These are phyloP conservation scores for Catocala fraxini DNA, from an alignment of 2,888 invertebrate species.

Conservation along the genomic window DNA sequence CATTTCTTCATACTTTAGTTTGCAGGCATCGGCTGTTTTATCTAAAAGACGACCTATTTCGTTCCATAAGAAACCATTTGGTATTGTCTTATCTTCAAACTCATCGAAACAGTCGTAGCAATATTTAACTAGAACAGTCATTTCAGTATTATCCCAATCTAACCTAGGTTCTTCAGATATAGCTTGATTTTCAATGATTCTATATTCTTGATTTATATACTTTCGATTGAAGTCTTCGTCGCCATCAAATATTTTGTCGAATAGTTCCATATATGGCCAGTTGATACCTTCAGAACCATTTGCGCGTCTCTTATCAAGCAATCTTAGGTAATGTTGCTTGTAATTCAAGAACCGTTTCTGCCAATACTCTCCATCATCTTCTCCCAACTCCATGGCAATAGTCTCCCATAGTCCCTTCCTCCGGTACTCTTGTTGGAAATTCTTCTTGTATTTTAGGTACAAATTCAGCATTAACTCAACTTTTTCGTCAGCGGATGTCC, in stretches of 20 bases:
- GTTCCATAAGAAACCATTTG: slow-evolving; percentile 78
- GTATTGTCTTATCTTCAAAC: slow-evolving; percentile 76
- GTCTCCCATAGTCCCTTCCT: slow-evolving; percentile 74
- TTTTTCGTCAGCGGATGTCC: slow-evolving; percentile 59
- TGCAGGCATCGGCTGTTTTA: slow-evolving; percentile 69
- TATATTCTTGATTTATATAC: slow-evolving; percentile 44
- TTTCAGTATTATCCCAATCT: slow-evolving; percentile 72
- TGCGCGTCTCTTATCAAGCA: slow-evolving; percentile 66
- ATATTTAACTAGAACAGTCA: slow-evolving; percentile 75
- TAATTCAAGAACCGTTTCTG: slow-evolving; percentile 78
- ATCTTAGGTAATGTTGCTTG: slow-evolving; percentile 77
- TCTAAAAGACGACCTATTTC: slow-evolving; percentile 77
- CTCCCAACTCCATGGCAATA: slow-evolving; percentile 74
- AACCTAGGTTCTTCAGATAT: slow-evolving; percentile 18
- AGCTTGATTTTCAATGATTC: slow-evolving; percentile 20
- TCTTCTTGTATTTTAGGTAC: slow-evolving; percentile 72
- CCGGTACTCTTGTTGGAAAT: slow-evolving; percentile 63
- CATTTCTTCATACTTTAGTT: slow-evolving; percentile 65
- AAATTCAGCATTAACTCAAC: slow-evolving; percentile 72
- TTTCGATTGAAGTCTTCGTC: slow-evolving; percentile 72
- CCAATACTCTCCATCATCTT: slow-evolving; percentile 76
- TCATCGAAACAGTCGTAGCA: slow-evolving; percentile 78
- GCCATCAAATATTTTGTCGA: slow-evolving; percentile 73
- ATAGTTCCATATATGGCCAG: slow-evolving; percentile 77
- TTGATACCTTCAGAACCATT: slow-evolving; percentile 57